A percentile compares a stretch with the other conserved stretches of the same genome.
Conservation (phyloP, 2,888 invertebrate species). For the Thera britannica region DNA sequence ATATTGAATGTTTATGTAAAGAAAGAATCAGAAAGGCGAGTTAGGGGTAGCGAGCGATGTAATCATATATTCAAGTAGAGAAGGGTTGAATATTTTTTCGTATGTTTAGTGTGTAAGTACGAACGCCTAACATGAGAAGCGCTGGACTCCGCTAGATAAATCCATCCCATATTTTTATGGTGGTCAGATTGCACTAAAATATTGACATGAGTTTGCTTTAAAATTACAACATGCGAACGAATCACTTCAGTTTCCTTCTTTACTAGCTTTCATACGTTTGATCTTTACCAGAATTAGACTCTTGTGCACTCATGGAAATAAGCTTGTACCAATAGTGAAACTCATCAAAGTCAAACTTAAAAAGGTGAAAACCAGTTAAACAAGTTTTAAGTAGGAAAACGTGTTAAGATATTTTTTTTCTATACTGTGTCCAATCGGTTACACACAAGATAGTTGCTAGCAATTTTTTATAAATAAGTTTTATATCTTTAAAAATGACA, state of each 20-base stretch:
- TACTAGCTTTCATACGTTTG: background rate
- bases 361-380: background rate
- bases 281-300: background rate
- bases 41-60: constrained; percentile 42
- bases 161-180: background rate
- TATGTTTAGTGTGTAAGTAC: constrained; percentile 43
- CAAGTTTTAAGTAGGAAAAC: too few relatives aligned
- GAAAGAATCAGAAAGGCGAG: constrained; percentile 57
- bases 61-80: constrained; percentile 35
- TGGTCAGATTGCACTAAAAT: background rate
- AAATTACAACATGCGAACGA: background rate
- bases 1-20: constrained; percentile 70
- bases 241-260: too few relatives aligned
- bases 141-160: constrained; percentile 5
- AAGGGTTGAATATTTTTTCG: constrained; percentile 21
- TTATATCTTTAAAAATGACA: too few relatives aligned
- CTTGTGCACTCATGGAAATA: background rate
- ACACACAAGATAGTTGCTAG: too few relatives aligned
- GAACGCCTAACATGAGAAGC: constrained; percentile 6
- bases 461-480: too few relatives aligned
- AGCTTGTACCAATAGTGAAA: background rate
- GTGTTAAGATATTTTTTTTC: too few relatives aligned
- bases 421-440: too few relatives aligned
- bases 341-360: background rate
- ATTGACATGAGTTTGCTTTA: background rate